Evolutionary conservation across 2,113 vertebrate species (phyloP).

Genomic region (Chelonoidis abingdonii): DNA sequence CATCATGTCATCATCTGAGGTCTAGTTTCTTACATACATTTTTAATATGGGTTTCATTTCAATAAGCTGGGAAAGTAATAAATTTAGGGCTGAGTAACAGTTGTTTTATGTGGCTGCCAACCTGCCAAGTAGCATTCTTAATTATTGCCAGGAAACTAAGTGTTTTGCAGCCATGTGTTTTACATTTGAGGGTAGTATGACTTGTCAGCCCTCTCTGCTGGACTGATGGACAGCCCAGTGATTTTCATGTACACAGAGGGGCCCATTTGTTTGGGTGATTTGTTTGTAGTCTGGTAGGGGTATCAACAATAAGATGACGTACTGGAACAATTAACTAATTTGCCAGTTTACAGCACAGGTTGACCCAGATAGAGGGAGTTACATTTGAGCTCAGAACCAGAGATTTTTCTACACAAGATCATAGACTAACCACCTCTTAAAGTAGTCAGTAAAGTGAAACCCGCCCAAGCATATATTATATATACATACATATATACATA

Average conservation of each 20-base stretch:
- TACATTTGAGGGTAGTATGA: slow-evolving; percentile 84
- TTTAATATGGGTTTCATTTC: slow-evolving; percentile 84
- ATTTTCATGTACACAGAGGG: slow-evolving; percentile 47
- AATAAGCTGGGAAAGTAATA: slow-evolving; percentile 83
- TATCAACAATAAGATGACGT: slow-evolving; percentile 59
- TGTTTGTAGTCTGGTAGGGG: slow-evolving; percentile 73
- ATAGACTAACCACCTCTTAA: not conserved
- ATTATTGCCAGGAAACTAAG: slow-evolving; percentile 88
- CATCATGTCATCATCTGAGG: slow-evolving; percentile 72
- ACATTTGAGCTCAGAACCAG: slow-evolving; percentile 55
- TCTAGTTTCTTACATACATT: slow-evolving; percentile 73
- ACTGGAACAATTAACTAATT: slow-evolving; percentile 17
- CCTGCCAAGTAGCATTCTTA: slow-evolving; percentile 86
- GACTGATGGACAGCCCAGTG: slow-evolving; percentile 77
- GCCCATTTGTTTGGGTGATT: slow-evolving; percentile 74
- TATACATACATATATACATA: too few species aligned
- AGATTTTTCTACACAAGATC: slow-evolving; percentile 51
- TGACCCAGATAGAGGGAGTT: slow-evolving; percentile 34
- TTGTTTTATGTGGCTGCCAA: slow-evolving; percentile 88
- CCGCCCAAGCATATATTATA: not conserved
- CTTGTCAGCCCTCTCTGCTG: slow-evolving; percentile 80
- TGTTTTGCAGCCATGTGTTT: slow-evolving; percentile 86
- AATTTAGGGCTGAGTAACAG: slow-evolving; percentile 82
- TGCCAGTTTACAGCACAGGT: slow-evolving; percentile 43
- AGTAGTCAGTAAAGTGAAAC: not conserved